phyloP scores from a whole-genome alignment of 2,888 invertebrate genomes.

The Noctua comes region DNA sequence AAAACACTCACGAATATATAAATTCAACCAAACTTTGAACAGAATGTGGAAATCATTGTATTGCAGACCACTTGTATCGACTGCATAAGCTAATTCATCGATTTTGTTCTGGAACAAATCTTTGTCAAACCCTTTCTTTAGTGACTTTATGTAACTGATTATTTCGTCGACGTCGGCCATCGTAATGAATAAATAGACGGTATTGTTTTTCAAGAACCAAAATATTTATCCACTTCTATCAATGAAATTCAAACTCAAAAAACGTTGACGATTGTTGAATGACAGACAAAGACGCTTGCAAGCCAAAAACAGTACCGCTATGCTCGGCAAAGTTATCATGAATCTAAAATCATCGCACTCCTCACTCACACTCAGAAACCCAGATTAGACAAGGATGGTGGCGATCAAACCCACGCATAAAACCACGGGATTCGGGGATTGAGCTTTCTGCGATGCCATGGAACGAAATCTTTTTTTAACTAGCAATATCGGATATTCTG shows the following conservation, averaged over 20 bases:
- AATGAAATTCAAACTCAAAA: constrained; percentile 46
- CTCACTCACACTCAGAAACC: background rate
- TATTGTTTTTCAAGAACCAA: background rate
- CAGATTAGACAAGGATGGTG: background rate
- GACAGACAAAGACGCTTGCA: constrained; percentile 11
- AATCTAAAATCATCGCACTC: background rate
- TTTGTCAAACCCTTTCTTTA: constrained; percentile 86
- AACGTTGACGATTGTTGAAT: constrained; percentile 27
- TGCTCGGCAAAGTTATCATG: background rate
- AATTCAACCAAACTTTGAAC: constrained; percentile 87
- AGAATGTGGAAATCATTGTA: constrained; percentile 84
- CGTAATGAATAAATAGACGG: background rate
- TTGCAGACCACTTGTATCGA: constrained; percentile 79
- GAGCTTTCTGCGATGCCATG: background rate
- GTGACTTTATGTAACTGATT: constrained; percentile 83
- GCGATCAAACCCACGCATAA: background rate
- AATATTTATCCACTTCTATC: constrained; percentile 18
- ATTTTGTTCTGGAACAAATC: constrained; percentile 85
- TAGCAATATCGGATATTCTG: constrained; percentile 1
- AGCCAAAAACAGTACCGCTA: background rate
- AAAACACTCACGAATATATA: constrained; percentile 84
- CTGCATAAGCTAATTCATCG: constrained; percentile 80
- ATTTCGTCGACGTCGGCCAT: constrained; percentile 86
- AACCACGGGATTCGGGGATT: background rate
- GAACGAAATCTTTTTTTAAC: constrained; percentile 7